A percentile compares a stretch with the other conserved stretches of the same genome.
Evolutionary conservation across 2,113 vertebrate genomes (phyloP).

Genomic region (Burhinus bistriatus): DNA sequence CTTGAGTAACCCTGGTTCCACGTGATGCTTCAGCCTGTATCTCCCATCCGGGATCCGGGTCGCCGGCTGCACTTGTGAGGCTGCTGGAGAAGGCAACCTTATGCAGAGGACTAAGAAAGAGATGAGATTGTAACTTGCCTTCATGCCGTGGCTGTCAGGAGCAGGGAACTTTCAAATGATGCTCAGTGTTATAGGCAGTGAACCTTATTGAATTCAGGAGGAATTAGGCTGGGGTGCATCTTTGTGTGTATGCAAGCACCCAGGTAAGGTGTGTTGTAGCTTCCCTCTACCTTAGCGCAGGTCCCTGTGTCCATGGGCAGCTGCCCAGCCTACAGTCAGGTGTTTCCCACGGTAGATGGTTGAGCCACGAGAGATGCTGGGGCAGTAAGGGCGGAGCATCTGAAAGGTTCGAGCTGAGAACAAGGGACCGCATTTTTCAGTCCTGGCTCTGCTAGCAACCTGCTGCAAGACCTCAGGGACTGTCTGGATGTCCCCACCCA

Average conservation of each 20-base stretch:
- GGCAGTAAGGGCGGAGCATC: not conserved
- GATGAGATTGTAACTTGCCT: not conserved
- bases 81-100: not conserved
- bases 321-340: not conserved
- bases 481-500: not conserved
- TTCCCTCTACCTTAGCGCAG: not conserved
- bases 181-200: not conserved
- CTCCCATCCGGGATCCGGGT: not conserved
- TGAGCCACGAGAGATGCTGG: not conserved
- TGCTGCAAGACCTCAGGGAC: not conserved
- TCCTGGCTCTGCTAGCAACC: not conserved
- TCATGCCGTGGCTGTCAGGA: not conserved
- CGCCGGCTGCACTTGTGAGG: rapidly evolving
- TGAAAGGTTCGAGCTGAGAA: not conserved
- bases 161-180: not conserved
- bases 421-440: not conserved
- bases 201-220: not conserved
- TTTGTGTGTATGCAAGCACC: not conserved
- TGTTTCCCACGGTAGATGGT: not conserved
- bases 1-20: not conserved
- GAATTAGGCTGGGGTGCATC: not conserved
- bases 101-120: not conserved
- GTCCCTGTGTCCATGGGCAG: not conserved
- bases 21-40: not conserved
- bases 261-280: not conserved